These are phyloP conservation scores for Aporophyla nigra DNA, from an alignment of 2,888 invertebrate genomes.

Conservation along the genomic window DNA sequence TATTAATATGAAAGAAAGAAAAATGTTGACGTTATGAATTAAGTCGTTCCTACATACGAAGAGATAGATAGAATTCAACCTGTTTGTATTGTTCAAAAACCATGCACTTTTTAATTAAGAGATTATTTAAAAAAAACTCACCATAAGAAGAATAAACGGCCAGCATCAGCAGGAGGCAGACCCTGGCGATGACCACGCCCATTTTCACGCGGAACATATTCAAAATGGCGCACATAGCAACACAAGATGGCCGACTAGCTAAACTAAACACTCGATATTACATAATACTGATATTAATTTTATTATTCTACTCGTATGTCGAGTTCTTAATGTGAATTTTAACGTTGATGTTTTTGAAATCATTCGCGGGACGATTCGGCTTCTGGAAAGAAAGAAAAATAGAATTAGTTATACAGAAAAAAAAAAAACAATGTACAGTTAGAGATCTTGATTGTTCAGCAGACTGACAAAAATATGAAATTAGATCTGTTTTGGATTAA, in stretches of 20 bases:
- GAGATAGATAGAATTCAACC: no score
- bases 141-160: conserved; percentile 87
- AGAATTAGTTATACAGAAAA: conserved; percentile 1
- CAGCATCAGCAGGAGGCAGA: conserved; percentile 79
- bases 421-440: neutral
- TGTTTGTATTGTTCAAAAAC: no score
- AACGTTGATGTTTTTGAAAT: conserved; percentile 71
- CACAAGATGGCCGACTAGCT: conserved; percentile 78
- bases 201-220: conserved; percentile 75
- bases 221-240: conserved; percentile 82
- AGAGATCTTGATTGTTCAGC: no score
- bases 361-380: conserved; percentile 79
- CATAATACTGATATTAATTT: conserved; percentile 81
- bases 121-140: conserved; percentile 68
- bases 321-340: conserved; percentile 67
- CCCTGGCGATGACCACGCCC: conserved; percentile 76
- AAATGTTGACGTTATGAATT: no score
- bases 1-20: no score
- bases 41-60: no score
- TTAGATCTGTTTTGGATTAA: neutral
- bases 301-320: conserved; percentile 69
- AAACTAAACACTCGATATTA: conserved; percentile 82
- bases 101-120: no score
- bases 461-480: neutral
- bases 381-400: conserved; percentile 74